Evolutionary conservation across 53 echinoderm and acorn worm species (phyloP), one percentile per base, ranked within the genome.

Genomic region (Holothuria scabra): DNA sequence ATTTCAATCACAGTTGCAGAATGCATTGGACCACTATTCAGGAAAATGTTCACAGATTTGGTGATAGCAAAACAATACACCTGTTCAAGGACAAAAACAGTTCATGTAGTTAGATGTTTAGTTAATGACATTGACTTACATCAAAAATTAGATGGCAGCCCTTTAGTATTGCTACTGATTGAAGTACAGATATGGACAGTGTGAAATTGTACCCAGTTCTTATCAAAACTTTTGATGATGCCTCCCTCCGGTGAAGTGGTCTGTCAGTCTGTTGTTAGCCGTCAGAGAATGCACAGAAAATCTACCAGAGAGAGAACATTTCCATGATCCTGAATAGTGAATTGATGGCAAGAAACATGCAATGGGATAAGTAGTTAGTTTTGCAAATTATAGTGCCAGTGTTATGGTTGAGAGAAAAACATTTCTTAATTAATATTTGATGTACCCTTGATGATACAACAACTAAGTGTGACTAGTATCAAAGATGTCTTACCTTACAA

Each of bases 391-490:
- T 49, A 86, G 80, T 67, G 87, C 87, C 1, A 66, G 67, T 12
- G 87, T 86, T 26, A 86, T 86, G 87, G 57, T 76, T 8, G 80
- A 81, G 23, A 26, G n/a, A n/a, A n/a, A n/a, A n/a, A n/a, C n/a
- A n/a, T n/a, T n/a, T n/a, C n/a, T n/a, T n/a, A n/a, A n/a, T n/a
- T n/a, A n/a, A n/a, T n/a, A n/a, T n/a, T n/a, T n/a, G n/a, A n/a
- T n/a, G n/a, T n/a, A n/a, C n/a, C n/a, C n/a, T n/a, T n/a, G n/a
- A n/a, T n/a, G n/a, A n/a, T n/a, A n/a, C n/a, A n/a, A n/a, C n/a
- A n/a, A n/a, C n/a, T n/a, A n/a, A n/a, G n/a, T n/a, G n/a, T n/a
- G n/a, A n/a, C n/a, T n/a, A n/a, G n/a, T n/a, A n/a, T n/a, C n/a
- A n/a, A n/a, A n/a, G n/a, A n/a, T n/a, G n/a, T n/a, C n/a, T n/a